Evolutionary conservation across 2,113 vertebrate genomes (phyloP).

Genomic region (Passer domesticus): DNA sequence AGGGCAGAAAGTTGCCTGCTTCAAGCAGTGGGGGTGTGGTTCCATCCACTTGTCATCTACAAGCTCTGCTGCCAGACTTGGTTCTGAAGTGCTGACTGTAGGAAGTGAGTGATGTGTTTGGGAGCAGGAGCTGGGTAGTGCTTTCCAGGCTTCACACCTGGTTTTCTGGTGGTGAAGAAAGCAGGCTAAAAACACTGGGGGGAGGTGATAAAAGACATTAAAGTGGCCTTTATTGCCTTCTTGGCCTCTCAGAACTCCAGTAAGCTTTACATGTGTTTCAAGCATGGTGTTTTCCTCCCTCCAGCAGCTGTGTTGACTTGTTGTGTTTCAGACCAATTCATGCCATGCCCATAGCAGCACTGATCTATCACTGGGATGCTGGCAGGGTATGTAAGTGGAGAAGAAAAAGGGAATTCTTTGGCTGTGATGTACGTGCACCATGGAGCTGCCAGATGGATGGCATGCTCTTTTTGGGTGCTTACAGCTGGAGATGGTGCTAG

Average conservation of each 20-base stretch:
- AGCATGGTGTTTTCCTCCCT: not conserved
- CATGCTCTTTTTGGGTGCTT: not conserved
- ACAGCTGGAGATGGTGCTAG: not conserved
- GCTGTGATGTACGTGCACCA: fast-evolving
- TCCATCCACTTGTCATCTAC: not conserved
- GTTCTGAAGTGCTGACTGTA: not conserved
- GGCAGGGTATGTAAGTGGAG: not conserved
- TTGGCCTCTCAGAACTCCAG: not conserved
- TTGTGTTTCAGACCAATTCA: not conserved
- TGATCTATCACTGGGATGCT: not conserved
- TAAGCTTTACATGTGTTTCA: not conserved
- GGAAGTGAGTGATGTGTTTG: not conserved
- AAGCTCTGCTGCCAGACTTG: not conserved
- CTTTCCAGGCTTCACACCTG: not conserved
- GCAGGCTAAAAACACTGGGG: not conserved
- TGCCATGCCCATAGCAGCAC: not conserved
- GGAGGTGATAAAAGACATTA: not conserved
- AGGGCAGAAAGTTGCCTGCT: not conserved
- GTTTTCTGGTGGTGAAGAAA: not conserved
- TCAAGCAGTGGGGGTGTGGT: not conserved
- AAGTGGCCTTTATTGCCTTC: not conserved
- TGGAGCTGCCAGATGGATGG: not conserved
- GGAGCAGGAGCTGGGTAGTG: not conserved
- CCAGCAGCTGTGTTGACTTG: not conserved
- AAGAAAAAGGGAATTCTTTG: not conserved